Conservation (phyloP, 2,797 vertebrate species). For the Rhinichthys osculus region DNA sequence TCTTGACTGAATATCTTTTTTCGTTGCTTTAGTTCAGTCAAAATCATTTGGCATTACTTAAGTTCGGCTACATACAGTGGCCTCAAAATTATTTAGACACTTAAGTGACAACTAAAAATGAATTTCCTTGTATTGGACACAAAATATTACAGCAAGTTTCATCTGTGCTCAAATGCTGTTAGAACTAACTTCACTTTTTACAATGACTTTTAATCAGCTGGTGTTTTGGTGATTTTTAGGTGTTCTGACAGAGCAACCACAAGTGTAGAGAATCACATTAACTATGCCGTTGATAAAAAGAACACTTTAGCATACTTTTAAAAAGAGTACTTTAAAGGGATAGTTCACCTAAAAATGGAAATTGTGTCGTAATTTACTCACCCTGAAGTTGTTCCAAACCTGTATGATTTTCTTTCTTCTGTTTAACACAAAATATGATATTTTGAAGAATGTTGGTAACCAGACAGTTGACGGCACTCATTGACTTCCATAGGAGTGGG, state of each 20-base stretch:
- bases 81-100: background rate
- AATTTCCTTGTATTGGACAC: background rate
- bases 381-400: no score
- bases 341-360: no score
- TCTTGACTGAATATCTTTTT: background rate
- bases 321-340: no score
- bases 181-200: background rate
- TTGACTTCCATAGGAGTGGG: no score
- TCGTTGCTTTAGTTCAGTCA: background rate
- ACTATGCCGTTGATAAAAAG: background rate
- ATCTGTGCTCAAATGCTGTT: background rate
- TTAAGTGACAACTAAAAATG: background rate
- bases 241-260: background rate
- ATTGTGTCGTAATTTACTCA: no score
- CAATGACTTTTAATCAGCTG: background rate
- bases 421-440: no score
- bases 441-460: no score
- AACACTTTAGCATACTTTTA: background rate
- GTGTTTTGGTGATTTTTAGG: background rate
- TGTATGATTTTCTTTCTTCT: no score
- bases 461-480: no score
- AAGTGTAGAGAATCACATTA: background rate
- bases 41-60: background rate
- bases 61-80: background rate
- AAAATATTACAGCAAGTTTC: background rate